Conservation (phyloP, 2,888 invertebrate species). For the Lasioglossum marginatum region DNA sequence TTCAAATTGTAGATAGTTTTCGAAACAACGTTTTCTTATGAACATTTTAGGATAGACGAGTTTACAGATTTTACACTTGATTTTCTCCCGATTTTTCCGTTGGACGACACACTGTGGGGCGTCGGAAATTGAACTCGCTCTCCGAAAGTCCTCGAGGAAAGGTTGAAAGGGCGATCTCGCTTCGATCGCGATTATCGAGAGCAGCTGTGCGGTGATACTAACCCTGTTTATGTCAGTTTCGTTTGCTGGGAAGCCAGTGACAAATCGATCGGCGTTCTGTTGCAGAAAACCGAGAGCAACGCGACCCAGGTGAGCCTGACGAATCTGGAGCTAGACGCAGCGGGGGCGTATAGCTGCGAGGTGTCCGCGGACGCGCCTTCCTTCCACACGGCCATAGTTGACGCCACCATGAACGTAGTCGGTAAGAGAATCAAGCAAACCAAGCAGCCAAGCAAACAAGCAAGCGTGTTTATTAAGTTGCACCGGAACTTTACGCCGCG, state of each 20-base stretch:
- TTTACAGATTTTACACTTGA: too few species aligned
- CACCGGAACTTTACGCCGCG: conserved; percentile 12
- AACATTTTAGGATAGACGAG: too few species aligned
- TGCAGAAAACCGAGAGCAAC: conserved; percentile 81
- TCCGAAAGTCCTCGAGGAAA: background rate
- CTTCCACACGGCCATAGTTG: conserved; percentile 81
- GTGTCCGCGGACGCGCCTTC: conserved; percentile 83
- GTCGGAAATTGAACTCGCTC: too few species aligned
- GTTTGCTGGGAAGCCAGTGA: background rate
- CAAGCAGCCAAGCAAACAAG: background rate
- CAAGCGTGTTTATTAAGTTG: conserved; percentile 33
- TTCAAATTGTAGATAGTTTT: too few species aligned
- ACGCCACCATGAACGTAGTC: conserved; percentile 80
- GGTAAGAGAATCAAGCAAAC: conserved; percentile 71
- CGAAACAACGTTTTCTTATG: too few species aligned
- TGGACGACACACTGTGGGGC: too few species aligned
- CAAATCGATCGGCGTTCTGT: conserved; percentile 25
- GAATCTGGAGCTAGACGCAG: conserved; percentile 79
- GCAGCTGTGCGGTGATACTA: background rate
- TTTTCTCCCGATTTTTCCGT: too few species aligned
- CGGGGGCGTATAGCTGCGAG: conserved; percentile 82
- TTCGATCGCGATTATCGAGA: background rate
- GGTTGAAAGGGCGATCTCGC: background rate
- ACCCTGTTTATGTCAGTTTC: background rate
- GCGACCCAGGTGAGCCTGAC: conserved; percentile 80